Conservation (phyloP, 2,113 vertebrate species). For the Dicentrarchus labrax region DNA sequence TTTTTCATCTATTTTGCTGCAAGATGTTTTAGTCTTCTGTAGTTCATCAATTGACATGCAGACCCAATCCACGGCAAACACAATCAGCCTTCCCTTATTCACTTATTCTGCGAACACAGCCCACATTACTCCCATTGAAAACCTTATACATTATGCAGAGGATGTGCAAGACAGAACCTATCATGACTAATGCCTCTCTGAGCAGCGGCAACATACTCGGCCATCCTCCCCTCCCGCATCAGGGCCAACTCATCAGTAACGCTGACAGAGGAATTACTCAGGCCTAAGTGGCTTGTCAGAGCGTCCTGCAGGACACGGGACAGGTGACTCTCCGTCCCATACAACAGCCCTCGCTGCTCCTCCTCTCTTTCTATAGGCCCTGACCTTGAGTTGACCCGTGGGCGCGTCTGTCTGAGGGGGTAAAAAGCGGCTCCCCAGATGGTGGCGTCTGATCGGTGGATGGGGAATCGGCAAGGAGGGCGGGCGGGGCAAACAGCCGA, state of each 20-base stretch:
- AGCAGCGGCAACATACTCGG: background rate
- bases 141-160: constrained; percentile 68
- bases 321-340: constrained; percentile 63
- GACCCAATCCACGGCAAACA: constrained; percentile 30
- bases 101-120: constrained; percentile 47
- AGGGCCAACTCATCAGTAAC: constrained; percentile 66
- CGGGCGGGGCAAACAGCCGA: constrained; percentile 68
- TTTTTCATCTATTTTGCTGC: constrained; percentile 42
- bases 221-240: constrained; percentile 28
- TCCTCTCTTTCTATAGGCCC: constrained; percentile 44
- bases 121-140: constrained; percentile 52
- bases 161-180: constrained; percentile 28
- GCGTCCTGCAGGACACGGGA: constrained; percentile 53
- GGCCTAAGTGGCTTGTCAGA: constrained; percentile 75
- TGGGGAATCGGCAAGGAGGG: constrained; percentile 29
- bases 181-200: constrained; percentile 62
- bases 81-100: constrained; percentile 54
- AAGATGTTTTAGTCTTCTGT: constrained; percentile 2
- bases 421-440: constrained; percentile 60
- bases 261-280: constrained; percentile 72
- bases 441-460: constrained; percentile 63
- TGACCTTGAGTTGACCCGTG: constrained; percentile 65
- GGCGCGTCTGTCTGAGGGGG: constrained; percentile 35
- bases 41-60: constrained; percentile 47
- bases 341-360: constrained; percentile 27